Evolutionary conservation across 2,113 vertebrate genomes (phyloP), one percentile per base, ranked within the genome.

Genomic region (Chaetura pelagica): DNA sequence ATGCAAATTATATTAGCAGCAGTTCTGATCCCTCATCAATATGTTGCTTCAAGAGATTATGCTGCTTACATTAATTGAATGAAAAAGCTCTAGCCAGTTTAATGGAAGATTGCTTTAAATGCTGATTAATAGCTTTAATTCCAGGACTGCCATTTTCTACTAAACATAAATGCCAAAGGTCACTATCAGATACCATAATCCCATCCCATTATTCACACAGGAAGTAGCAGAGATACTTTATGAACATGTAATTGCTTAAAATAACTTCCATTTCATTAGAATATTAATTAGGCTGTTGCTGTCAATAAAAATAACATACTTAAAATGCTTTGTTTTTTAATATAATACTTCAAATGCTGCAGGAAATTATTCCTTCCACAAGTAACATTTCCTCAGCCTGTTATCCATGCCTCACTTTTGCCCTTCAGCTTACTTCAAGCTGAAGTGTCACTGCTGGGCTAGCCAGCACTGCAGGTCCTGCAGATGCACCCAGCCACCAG

Each of bases 401-500:
- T 55, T 84, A 48, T 3, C 19, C 19, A 38, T 22, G 24, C 29
- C 5, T 71, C 16, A 8, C 38, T 62, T 77, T 14, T 21, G 24
- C 34, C 38, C 58, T 59, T 49, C 32, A 38, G 42, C 54, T 75
- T 75, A 6, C 46, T 63, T 49, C 20, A 19, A 52, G 27, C 66
- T n/a, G 32, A 34, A 17, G 5, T 12, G 30, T 29, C 52, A 58
- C 26, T 0, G 0, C 3, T 11, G 29, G 29, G 55, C 32, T 15
- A 27, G 24, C 13, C 6, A 34, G 46, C 51, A 3, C 49, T 5
- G n/a, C 57, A 90, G 15, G 16, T 10, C 8, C 74, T 42, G 10
- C 17, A 1, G 2, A 0, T 4, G 18, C 20, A 40, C 16, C 49
- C n/a, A 35, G 35, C 30, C 48, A 26, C 32, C 26, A 46, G 35